Evolutionary conservation across 92 coral and sea anemone species (phyloP), one percentile per base, ranked within the genome.

Genomic region (Zoanthus sociatus): DNA sequence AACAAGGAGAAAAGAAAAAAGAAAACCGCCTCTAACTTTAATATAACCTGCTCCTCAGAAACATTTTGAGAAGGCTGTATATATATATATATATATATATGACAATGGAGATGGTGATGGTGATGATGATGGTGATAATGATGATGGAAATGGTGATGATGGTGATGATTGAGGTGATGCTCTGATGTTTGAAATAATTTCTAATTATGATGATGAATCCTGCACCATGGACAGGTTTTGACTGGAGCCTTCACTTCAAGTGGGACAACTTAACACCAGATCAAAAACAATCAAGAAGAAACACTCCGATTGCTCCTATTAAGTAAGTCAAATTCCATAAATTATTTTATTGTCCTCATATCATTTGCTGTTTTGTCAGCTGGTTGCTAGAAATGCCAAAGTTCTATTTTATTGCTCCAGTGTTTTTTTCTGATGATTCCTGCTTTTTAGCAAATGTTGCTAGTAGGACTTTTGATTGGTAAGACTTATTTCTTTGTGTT

Each of bases 221-320:
- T 9, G 50, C 53, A 21, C 20, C 21, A 14, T 63, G 56, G 47
- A 64, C 85, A 97, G 99, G 99, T 11, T 97, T 97, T 88, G 99
- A 97, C 79, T 97, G 99, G 99, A 97, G 99, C 79, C 93, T 97
- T 60, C 99, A 95, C 87, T 97, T 97, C 77, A 97, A 97, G 92
- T 97, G 99, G 99, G 99, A 97, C 85, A 90, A 89, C 26, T 79
- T 97, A 64, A 95, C 99, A 26, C 94, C 98, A 51, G 94, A 83
- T 26, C 98, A 97, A 78, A 97, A 95, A 71, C 91, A 92, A 67
- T 94, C 92, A 15, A 88, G 98, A 66, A 86, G 93, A 60, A 92
- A 76, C 85, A 88, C 94, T 0, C 99, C 99, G 5, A 90, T 87
- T 11, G 94, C 96, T 18, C 99, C 99, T 10, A 97, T 97, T 67